A percentile compares a stretch with the other conserved stretches of the same genome.
Conservation (phyloP, 2,888 invertebrate genomes). For the Agrotis puta region DNA sequence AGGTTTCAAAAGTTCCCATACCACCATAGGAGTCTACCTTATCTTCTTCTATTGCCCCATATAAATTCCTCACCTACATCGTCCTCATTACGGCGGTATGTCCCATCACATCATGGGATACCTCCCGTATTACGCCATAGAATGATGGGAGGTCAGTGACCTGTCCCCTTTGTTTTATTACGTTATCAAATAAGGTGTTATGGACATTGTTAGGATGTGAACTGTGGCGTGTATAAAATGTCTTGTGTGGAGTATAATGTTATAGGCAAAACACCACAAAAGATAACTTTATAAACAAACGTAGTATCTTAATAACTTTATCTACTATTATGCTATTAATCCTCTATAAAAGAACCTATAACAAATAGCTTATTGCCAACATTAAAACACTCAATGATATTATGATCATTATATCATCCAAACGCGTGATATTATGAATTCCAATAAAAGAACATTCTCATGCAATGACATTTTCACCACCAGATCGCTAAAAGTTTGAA, state of each 20-base stretch:
- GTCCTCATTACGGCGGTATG: constrained; percentile 37
- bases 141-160: constrained; percentile 28
- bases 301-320: not conserved
- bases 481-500: too few relatives aligned
- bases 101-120: constrained; percentile 29
- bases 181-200: constrained; percentile 37
- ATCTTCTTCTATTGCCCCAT: constrained; percentile 44
- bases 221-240: not conserved
- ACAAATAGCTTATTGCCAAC: too few relatives aligned
- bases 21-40: not conserved
- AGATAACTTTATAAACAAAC: constrained; percentile 15
- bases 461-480: too few relatives aligned
- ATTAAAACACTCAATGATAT: too few relatives aligned
- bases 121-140: constrained; percentile 31
- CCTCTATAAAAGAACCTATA: too few relatives aligned
- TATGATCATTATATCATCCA: too few relatives aligned
- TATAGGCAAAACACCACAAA: not conserved
- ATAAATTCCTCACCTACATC: constrained; percentile 35
- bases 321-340: too few relatives aligned
- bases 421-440: too few relatives aligned
- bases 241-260: not conserved
- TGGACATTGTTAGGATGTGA: constrained; percentile 5
- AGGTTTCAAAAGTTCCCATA: not conserved
- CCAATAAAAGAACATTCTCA: too few relatives aligned
- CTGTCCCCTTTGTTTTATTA: constrained; percentile 9